Conservation (phyloP, 2,113 vertebrate species). For the Notothenia rossii region DNA sequence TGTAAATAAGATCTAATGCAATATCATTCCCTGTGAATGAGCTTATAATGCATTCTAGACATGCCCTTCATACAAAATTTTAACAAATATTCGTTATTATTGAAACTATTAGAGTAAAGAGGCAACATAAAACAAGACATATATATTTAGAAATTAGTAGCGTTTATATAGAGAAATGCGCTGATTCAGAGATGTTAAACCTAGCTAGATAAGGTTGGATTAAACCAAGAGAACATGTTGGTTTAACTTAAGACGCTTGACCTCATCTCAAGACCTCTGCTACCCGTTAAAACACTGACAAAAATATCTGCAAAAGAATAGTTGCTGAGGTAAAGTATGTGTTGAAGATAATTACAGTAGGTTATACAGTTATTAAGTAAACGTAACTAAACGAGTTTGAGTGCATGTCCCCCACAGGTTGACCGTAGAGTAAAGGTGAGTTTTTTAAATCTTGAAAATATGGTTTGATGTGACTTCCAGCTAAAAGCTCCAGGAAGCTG, state of each 20-base stretch:
- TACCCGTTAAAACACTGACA: neutral
- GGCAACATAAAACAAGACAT: neutral
- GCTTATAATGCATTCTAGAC: neutral
- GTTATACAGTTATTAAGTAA: no score
- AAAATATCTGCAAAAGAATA: neutral
- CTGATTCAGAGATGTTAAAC: neutral
- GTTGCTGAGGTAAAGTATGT: neutral
- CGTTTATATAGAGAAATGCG: no score
- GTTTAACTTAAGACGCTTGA: neutral
- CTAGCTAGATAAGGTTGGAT: neutral
- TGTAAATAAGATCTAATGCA: no score
- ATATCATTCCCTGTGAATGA: no score
- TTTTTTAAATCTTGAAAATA: neutral
- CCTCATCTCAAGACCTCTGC: neutral
- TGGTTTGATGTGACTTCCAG: slow-evolving; percentile 73
- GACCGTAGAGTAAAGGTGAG: neutral
- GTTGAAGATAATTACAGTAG: no score
- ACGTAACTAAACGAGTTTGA: neutral
- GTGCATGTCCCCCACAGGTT: neutral
- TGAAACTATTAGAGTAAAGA: neutral
- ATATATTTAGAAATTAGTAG: no score
- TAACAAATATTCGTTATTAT: neutral
- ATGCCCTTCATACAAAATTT: no score
- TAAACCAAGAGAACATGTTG: neutral
- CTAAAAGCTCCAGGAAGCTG: slow-evolving; percentile 94